phyloP scores from a whole-genome alignment of 92 coral and sea anemone species.

The Bergia sp. region DNA sequence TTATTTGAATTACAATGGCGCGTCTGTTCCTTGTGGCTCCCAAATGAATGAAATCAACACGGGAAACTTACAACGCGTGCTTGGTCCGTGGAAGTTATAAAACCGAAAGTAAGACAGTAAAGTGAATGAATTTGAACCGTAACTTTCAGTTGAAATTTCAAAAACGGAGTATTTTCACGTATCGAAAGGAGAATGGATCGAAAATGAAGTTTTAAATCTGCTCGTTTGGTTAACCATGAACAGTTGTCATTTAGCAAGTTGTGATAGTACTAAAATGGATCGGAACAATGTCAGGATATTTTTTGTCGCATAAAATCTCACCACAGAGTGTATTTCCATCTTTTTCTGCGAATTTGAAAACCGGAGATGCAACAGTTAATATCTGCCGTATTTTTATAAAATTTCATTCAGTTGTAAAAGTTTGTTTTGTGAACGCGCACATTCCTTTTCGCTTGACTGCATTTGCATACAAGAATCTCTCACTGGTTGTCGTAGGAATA shows the following conservation, averaged over 20 bases:
- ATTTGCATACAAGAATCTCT: slow-evolving; percentile 27
- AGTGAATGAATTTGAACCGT: neutral
- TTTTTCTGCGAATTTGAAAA: neutral
- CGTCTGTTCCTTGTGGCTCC: neutral
- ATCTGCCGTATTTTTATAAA: slow-evolving; percentile 1
- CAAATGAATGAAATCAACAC: slow-evolving; percentile 33
- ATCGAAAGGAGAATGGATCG: neutral
- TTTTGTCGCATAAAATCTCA: neutral
- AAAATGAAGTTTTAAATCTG: neutral
- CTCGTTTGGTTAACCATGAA: neutral
- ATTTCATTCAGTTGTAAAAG: slow-evolving; percentile 16
- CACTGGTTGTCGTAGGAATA: neutral
- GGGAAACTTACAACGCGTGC: neutral
- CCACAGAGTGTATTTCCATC: neutral
- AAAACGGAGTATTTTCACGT: neutral
- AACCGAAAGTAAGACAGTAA: neutral
- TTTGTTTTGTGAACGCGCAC: slow-evolving; percentile 8
- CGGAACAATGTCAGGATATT: neutral
- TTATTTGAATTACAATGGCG: slow-evolving; percentile 14
- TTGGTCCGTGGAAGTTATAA: neutral
- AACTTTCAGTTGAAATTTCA: neutral
- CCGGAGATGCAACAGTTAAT: neutral
- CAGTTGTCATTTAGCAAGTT: neutral
- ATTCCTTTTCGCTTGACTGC: slow-evolving; percentile 40
- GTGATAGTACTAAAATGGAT: neutral